Base-by-base conservation (phyloP, 2,113 vertebrate genomes). In the Dicerorhinus sumatrensis region DNA sequence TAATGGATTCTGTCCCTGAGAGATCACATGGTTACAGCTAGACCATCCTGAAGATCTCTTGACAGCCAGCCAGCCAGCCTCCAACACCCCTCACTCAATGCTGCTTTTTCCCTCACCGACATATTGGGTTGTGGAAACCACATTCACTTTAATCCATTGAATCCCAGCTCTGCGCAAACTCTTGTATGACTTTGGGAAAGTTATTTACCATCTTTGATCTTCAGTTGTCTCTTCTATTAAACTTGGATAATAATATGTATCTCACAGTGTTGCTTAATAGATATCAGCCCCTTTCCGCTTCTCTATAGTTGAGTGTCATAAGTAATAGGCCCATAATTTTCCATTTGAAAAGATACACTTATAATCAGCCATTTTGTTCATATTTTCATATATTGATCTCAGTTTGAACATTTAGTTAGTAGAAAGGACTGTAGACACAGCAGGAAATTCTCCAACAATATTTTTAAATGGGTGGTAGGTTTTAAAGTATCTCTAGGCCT, bases 381-480 rank as follows among this genome's bases (percentile, higher is more conserved):
- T 39, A 83, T 89, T 76, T 87, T 94, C 54, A 85, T 63, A 80
- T 88, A 81, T 73, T 63, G 76, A 95, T 96, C 87, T 98, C 67
- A 86, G 21, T 88, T 90, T 96, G 96, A 96, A 95, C 84, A 95
- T 96, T 97, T 58, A 85, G 72, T 96, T 95, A 95, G 96, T 96
- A 62, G 91, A 91, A 94, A 93, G 92, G 17, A 97, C 70, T 97
- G 91, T 21, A 76, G 48, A 96, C 21, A 48, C 62, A 77, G 80
- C 80, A 94, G 80, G 88, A 89, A 98, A 89, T 94, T 77, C 76
- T 92, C 82, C n/a, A 70, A 31, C 87, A 46, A 77, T 70, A 91
- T 76, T 96, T 92, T 97, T 94, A 79, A 96, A 62, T 72, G 96
- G 84, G 80, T 89, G 65, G 62, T 73, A 62, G 6, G 13, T 94